Evolutionary conservation across 2,888 invertebrate genomes (phyloP), one percentile per base, ranked within the genome.

Genomic region (Drosophila helvetica): DNA sequence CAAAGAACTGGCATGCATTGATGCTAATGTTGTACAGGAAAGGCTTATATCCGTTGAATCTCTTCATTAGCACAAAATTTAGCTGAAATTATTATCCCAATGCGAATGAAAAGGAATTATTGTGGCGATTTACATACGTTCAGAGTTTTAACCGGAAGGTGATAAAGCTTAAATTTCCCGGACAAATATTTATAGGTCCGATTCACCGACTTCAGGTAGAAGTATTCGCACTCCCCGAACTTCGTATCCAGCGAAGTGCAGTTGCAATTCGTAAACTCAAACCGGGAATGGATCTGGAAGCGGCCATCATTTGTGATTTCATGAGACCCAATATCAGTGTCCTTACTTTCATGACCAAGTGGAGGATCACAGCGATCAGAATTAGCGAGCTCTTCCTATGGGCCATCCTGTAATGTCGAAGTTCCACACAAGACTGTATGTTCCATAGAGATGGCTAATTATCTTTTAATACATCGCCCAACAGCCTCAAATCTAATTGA

Each of bases 171-270:
- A 0, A 12, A 9, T 17, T 57, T 76, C 0, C 46, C 6, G 0
- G 77, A 70, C n/a, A 57, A 12, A 19, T 77, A 77, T 50, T 77
- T 77, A 52, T 70, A 77, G 18, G 45, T 74, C 0, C 77, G 74
- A 66, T 77, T 77, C 1, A 77, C 25, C 2, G 77, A 69, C 19
- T 74, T 77, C 2, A 77, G 25, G 3, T 42, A 54, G 42, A 70
- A 70, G 17, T 63, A 30, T 1, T 77, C 66, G 33, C 66, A 62
- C 5, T 53, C 38, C 0, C 18, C 12, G 17, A 47, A 51, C 1
- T 30, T 25, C 5, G 43, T 8, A 51, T 76, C 73, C 3, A 59
- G 1, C 5, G 59, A 7, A 0, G n/a, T 57, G 42, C 73, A 76
- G 17, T 62, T 53, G 1, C 68, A 3, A 22, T 74, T 74, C 1